A percentile compares a stretch with the other conserved stretches of the same genome.
These are phyloP conservation scores for Aspiorhynchus laticeps DNA, from an alignment of 2,113 vertebrate genomes.

Conservation along the genomic window DNA sequence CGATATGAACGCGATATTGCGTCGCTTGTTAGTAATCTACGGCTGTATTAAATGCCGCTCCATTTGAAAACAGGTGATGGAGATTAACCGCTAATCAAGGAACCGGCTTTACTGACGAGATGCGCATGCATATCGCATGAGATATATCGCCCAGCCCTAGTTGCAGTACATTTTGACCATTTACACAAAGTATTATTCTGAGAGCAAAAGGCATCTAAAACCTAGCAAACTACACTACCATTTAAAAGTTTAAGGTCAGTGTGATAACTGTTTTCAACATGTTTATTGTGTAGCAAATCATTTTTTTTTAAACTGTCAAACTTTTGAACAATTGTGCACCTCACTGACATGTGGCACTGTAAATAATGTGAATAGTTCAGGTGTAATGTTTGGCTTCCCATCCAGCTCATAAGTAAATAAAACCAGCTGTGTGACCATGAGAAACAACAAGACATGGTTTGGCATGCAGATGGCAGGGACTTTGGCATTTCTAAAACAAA, in stretches of 20 bases:
- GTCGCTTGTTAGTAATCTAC: too few species aligned
- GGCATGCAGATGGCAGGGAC: background rate
- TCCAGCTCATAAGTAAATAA: background rate
- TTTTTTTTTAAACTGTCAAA: background rate
- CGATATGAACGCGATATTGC: too few species aligned
- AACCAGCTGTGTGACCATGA: background rate
- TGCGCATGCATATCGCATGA: too few species aligned
- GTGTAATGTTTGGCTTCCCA: background rate
- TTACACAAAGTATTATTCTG: background rate
- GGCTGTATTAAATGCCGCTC: too few species aligned
- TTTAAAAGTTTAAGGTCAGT: background rate
- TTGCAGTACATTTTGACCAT: background rate
- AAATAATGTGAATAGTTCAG: background rate
- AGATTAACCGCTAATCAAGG: too few species aligned
- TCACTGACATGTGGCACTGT: background rate
- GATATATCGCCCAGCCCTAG: too few species aligned
- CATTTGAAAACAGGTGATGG: too few species aligned
- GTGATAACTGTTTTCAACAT: background rate
- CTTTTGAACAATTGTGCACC: too few species aligned
- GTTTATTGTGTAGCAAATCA: background rate
- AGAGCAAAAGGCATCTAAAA: background rate
- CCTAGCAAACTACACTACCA: background rate
- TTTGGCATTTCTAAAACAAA: constrained; percentile 1
- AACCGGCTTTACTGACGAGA: too few species aligned
- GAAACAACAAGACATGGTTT: background rate